Evolutionary conservation across 2,797 vertebrate species (phyloP), one percentile per base, ranked within the genome.

Genomic region (Emys orbicularis): DNA sequence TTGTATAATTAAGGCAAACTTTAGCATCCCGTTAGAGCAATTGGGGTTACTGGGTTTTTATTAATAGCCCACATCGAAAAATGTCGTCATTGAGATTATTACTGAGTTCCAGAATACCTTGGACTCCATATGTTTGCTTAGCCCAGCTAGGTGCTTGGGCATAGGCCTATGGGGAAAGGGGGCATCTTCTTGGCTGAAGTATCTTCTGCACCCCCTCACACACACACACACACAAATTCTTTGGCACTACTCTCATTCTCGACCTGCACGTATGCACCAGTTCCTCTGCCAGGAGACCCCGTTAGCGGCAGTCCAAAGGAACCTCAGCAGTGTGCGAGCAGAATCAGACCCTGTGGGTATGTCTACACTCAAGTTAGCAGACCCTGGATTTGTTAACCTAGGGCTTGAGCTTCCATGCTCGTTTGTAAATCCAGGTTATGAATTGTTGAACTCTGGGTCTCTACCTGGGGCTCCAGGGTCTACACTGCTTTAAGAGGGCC

Each of bases 11-110:
- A 82, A 90, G 47, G 23, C 57, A 76, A 16, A 29, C 21, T 13
- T 77, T 80, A 34, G 44, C 44, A 59, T 89, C 54, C 77, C 59
- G 57, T 52, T 47, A 89, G 34, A 83, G n/a, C 5, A 80, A 61
- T 8, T 1, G 0, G 18, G 57, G 54, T 5, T 12, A 23, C 12
- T 5, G 12, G 1, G 2, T 44, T 80, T 61, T 53, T 59, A 50
- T 86, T 49, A 87, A 79, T 21, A 87, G 81, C 72, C 6, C 5
- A 37, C 83, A 76, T 49, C n/a, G 74, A 68, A 88, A 90, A 80
- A 3, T 19, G 44, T 3, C 0, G 37, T 3, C 0, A 0, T 7
- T 25, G 53, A 79, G 65, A 59, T 50, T 37, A 81, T 84, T 83
- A 6, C n/a, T 74, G 65, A 74, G 49, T 53, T 27, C 47, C 81